Evolutionary conservation across 2,888 invertebrate genomes (phyloP).

Genomic region (Hemicrepidius hirtus): DNA sequence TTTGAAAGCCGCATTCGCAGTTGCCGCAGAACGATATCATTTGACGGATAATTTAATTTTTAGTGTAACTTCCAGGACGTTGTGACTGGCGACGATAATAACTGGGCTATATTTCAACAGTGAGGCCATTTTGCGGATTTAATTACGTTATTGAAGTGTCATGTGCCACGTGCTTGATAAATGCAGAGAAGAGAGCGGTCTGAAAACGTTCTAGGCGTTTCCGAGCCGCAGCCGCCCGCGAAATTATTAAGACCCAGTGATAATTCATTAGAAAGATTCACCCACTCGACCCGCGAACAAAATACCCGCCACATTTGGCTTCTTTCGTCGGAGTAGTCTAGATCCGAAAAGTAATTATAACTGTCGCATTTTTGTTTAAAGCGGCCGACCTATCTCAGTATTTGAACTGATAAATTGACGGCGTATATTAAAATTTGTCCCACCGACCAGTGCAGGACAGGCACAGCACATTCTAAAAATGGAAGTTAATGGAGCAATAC

Average conservation of each 20-base stretch:
- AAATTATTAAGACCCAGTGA: slow-evolving; percentile 68
- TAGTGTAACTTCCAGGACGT: slow-evolving; percentile 63
- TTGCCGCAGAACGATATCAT: slow-evolving; percentile 48
- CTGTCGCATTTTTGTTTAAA: slow-evolving; percentile 39
- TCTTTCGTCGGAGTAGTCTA: slow-evolving; percentile 42
- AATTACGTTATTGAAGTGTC: slow-evolving; percentile 73
- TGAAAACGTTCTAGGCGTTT: slow-evolving; percentile 64
- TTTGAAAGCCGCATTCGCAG: slow-evolving; percentile 45
- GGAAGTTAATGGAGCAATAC: too few relatives aligned
- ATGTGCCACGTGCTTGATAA: slow-evolving; percentile 71
- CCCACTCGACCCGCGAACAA: slow-evolving; percentile 50
- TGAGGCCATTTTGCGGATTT: slow-evolving; percentile 71
- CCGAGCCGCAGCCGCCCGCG: slow-evolving; percentile 58
- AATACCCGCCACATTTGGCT: slow-evolving; percentile 47
- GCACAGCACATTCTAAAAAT: background rate
- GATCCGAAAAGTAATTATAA: slow-evolving; percentile 46
- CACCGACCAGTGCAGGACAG: background rate
- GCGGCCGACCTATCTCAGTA: slow-evolving; percentile 28
- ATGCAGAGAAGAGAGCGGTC: slow-evolving; percentile 66
- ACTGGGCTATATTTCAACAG: slow-evolving; percentile 70
- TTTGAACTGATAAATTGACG: slow-evolving; percentile 40
- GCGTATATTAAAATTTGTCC: slow-evolving; percentile 8
- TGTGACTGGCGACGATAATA: slow-evolving; percentile 69
- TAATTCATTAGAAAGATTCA: slow-evolving; percentile 61
- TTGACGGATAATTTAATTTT: slow-evolving; percentile 68